Base-by-base conservation (phyloP, 30 jellyfish, hydroid and myxozoan species). In the Hydractinia echinata region DNA sequence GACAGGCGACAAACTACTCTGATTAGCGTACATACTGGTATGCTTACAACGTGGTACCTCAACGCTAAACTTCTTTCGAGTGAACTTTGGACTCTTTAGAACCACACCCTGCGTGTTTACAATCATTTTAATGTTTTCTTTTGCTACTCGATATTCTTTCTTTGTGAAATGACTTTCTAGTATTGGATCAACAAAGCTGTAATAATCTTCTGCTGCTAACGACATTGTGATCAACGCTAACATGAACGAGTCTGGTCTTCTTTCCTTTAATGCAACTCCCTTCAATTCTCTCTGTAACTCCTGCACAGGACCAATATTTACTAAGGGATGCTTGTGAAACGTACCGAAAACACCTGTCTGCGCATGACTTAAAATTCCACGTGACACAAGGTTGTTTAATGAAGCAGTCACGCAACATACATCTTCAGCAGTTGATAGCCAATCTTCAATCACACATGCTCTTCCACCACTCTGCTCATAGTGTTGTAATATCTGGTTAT, bases 391-490 rank as follows among this genome's bases (percentile, higher is more conserved):
- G 62, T 87, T 94, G 13, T 86, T 86, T 10, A 94, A 82, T 21
- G 89, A 78, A 54, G 79, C 76, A 19, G 85, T 96, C 10, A 94
- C 99, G 64, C 99, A 94, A 11, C 89, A 82, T 4, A 96, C 83
- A 53, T 94, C 99, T 55, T 86, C 99, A 0, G 96, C 96, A 51
- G 91, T 82, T 19, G 76, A 90, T 39, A 94, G 87, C 96, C 96
- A 94, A 77, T 94, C 87, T 55, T 84, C 81, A 11, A 94, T 89
- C 53, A 86, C 72, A 10, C 82, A 80, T 13, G 61, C 89, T 19
- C 88, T 61, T 49, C 86, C 89, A 49, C 82, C 94, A 53, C 85
- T 85, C 69, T 76, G 53, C 5, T 54, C 16, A 51, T 85, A 15
- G 19, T 74, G 86, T 15, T 15, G 21, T 54, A 95, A 53, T 64